Evolutionary conservation across 1,140 invertebrate species (phyloP).

Genomic region (Leptoteleia sp.): DNA sequence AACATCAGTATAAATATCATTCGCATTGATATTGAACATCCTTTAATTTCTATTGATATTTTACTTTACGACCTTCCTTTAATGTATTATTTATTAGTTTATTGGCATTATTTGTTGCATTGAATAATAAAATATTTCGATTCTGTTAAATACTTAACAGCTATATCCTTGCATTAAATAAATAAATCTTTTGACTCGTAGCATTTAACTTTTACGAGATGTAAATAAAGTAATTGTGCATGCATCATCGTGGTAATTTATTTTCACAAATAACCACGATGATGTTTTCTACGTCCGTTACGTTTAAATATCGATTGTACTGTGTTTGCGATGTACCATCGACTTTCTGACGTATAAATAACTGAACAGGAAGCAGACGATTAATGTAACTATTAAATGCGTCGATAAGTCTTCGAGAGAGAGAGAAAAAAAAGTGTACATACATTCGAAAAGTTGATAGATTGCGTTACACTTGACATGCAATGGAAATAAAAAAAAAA

Average conservation of each 20-base stretch:
- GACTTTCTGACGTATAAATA: constrained; percentile 43
- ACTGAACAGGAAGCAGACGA: constrained; percentile 29
- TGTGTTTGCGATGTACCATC: constrained; percentile 35
- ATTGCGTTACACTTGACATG: constrained; percentile 33
- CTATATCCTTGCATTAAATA: constrained; percentile 6
- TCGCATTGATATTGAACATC: no score
- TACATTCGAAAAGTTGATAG: constrained; percentile 27
- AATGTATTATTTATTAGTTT: no score
- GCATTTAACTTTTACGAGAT: constrained; percentile 17
- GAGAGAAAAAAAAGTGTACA: constrained; percentile 4
- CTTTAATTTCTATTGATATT: no score
- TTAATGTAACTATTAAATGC: constrained; percentile 37
- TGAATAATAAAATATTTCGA: no score
- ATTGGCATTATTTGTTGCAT: no score
- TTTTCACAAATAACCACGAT: constrained; percentile 28
- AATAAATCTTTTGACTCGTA: constrained; percentile 11
- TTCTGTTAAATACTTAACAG: no score
- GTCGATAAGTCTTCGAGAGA: constrained; percentile 33
- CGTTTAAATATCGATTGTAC: constrained; percentile 45
- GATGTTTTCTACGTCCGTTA: constrained; percentile 28
- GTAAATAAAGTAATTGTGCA: not conserved
- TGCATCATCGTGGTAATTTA: constrained; percentile 31
- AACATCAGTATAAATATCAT: no score
- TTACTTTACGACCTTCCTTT: no score
- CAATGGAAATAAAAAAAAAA: constrained; percentile 32